phyloP scores from a whole-genome alignment of 2,888 invertebrate species.

The Apotomis turbidana region DNA sequence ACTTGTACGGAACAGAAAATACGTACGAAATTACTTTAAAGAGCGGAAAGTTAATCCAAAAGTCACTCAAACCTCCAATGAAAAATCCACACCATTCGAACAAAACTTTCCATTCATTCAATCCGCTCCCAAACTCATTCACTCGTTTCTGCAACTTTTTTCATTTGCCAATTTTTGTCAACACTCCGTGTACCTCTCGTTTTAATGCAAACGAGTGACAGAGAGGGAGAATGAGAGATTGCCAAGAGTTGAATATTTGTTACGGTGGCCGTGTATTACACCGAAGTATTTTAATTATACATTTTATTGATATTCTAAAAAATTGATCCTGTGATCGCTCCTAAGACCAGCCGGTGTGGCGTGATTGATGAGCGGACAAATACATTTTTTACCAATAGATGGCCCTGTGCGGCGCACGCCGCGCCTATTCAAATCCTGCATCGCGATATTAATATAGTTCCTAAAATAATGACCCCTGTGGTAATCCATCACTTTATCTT shows the following conservation, averaged over 20 bases:
- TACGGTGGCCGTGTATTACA: conserved; percentile 12
- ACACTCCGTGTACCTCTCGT: conserved; percentile 22
- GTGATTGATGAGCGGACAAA: too few species aligned
- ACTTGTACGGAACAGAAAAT: not conserved
- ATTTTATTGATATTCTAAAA: too few species aligned
- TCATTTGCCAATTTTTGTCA: conserved; percentile 40
- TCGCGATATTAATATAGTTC: too few species aligned
- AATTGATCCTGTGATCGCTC: too few species aligned
- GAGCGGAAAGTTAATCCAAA: conserved; percentile 5
- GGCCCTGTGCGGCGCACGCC: too few species aligned
- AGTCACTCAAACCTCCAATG: conserved; percentile 11
- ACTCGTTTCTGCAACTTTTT: conserved; percentile 35
- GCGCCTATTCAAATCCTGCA: too few species aligned
- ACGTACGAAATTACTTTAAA: not conserved
- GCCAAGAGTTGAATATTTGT: conserved; percentile 37
- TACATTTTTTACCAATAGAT: too few species aligned
- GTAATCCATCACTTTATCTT: too few species aligned
- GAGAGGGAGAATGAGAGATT: conserved; percentile 12
- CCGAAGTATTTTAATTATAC: not conserved
- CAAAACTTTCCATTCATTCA: conserved; percentile 35
- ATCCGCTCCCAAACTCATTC: conserved; percentile 38
- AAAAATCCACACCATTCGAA: conserved; percentile 33
- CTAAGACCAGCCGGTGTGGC: too few species aligned
- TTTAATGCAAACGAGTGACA: not conserved
- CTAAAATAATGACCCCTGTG: too few species aligned